Evolutionary conservation across 2,888 invertebrate species (phyloP), one percentile per base, ranked within the genome.

Genomic region (Chymomyza fuscimana): DNA sequence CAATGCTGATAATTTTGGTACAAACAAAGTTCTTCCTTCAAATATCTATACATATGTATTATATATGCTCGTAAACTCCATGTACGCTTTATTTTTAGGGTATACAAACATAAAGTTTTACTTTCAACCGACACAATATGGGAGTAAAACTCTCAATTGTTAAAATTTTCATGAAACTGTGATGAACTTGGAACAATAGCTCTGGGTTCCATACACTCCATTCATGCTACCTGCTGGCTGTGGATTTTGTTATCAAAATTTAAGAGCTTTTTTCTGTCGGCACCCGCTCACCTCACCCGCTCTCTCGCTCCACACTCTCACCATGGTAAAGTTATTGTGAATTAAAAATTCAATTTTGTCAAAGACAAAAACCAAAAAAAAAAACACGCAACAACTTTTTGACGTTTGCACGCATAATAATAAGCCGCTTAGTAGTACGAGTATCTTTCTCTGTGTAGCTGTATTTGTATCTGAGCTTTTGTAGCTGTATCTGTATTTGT

Each of bases 351-450:
- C 60, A 74, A 71, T 75, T 67, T 65, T 61, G 32, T 25, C 61
- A 52, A 69, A 64, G 69, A 67, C 70, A 69, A 72, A 67, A 46
- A 46, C 12, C 12, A 46, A 12, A 5, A 32, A 7, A 32, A 32
- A 32, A 32, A 32, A 32, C 32, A 32, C 32, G 40, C 40, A 46
- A 74, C 74, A 77, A 70, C 60, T 73, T 32, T 74, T 65, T 65
- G 58, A 46, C 59, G 69, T 72, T 77, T 69, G 72, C 69, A 70
- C 74, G 74, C 77, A 72, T 74, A 65, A 51, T 46, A 46, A 12
- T 72, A 72, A 77, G 68, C 68, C 65, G 68, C 77, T 77, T 68
- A 12, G 12, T 32, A 9, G 2, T 32, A 4, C 7, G 7, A 32
- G 32, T 32, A 32, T 32, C 32, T 32, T 32, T 32, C 9, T 32